Conservation (phyloP, 2,113 vertebrate genomes). For the Aplodontia rufa region DNA sequence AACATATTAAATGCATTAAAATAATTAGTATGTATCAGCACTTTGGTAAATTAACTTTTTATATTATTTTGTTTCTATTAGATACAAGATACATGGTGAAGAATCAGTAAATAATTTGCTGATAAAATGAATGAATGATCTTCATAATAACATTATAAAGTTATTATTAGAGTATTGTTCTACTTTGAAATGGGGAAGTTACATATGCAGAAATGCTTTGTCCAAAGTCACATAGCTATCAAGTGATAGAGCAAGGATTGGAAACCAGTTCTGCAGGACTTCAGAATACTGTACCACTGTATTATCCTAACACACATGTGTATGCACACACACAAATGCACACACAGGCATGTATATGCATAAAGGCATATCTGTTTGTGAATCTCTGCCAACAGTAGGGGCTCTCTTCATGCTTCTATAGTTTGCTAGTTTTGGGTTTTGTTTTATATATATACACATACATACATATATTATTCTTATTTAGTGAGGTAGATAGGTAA, state of each 20-base stretch:
- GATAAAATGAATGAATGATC: neutral
- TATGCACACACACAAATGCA: no score
- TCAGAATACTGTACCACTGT: neutral
- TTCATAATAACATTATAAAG: neutral
- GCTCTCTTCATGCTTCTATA: neutral
- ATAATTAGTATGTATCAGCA: neutral
- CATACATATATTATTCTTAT: no score
- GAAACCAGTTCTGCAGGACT: neutral
- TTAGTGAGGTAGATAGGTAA: neutral
- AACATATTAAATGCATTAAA: neutral
- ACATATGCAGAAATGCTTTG: neutral
- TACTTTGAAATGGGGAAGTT: neutral
- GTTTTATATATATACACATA: no score
- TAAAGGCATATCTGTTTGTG: neutral
- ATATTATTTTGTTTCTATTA: neutral
- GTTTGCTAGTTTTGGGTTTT: neutral
- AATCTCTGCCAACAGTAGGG: neutral
- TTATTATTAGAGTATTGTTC: no score
- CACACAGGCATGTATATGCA: no score
- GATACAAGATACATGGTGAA: neutral
- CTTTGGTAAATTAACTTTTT: neutral
- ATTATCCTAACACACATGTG: no score
- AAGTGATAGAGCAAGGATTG: neutral
- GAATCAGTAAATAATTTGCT: neutral
- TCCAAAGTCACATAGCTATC: neutral